Percentiles rank a stretch among this genome's conserved stretches.
Conservation (phyloP, 2,797 vertebrate species). For the Remorina albescens region DNA sequence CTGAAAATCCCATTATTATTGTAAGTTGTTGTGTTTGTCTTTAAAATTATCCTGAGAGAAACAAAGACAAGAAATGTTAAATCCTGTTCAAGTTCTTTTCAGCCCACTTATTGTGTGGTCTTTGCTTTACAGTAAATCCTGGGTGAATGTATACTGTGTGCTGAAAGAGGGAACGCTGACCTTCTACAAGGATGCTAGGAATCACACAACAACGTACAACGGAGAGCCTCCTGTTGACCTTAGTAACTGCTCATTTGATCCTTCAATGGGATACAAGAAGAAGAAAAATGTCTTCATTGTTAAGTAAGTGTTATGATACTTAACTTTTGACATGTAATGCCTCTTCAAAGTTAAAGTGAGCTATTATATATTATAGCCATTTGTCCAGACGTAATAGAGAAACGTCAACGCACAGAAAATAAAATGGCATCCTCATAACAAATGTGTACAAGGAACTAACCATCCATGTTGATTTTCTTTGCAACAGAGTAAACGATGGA, state of each 20-base stretch:
- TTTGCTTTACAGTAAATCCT: constrained; percentile 86
- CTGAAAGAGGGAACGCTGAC: constrained; percentile 89
- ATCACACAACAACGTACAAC: constrained; percentile 88
- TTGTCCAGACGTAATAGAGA: background rate
- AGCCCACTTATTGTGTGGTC: background rate
- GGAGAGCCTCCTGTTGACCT: constrained; percentile 90
- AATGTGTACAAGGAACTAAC: constrained; percentile 20
- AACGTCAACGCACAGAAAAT: background rate
- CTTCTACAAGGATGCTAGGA: constrained; percentile 92
- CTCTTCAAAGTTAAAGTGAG: background rate
- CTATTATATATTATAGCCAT: background rate
- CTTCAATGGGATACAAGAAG: constrained; percentile 94
- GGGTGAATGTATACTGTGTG: constrained; percentile 93
- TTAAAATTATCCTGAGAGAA: too few species aligned
- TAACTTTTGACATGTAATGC: background rate
- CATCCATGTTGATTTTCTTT: constrained; percentile 43
- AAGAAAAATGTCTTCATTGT: constrained; percentile 96
- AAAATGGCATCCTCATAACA: constrained; percentile 1
- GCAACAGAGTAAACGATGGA: constrained; percentile 87
- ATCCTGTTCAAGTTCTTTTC: too few species aligned
- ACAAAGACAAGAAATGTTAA: too few species aligned
- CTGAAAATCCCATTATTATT: too few species aligned
- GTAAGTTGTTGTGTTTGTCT: too few species aligned
- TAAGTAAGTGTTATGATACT: constrained; percentile 78
- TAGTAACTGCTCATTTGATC: constrained; percentile 87